phyloP scores from a whole-genome alignment of 1,140 invertebrate genomes.

The Drosophila parabipectinata region DNA sequence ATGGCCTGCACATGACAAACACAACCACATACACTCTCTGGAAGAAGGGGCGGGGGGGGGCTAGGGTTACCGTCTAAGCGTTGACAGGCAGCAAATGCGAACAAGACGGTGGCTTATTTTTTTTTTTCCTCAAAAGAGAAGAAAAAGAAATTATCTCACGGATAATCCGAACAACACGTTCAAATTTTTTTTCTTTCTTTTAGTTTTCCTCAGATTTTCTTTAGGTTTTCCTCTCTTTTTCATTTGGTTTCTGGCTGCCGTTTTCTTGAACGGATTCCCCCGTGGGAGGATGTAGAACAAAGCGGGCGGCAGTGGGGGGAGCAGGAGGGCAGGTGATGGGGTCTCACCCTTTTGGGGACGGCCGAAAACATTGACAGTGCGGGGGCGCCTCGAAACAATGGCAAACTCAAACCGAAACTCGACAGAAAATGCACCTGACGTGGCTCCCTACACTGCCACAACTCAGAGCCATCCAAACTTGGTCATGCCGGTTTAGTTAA shows the following conservation, averaged over 20 bases:
- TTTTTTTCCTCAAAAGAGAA: constrained; percentile 23
- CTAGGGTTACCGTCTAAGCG: constrained; percentile 45
- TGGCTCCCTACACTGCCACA: constrained; percentile 10
- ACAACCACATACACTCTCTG: constrained; percentile 31
- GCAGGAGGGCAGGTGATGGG: constrained; percentile 41
- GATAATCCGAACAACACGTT: constrained; percentile 81
- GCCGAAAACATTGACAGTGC: constrained; percentile 48
- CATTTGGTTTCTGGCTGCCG: constrained; percentile 24
- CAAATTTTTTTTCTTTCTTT: constrained; percentile 39
- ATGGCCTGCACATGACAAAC: constrained; percentile 76
- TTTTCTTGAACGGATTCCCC: constrained; percentile 47
- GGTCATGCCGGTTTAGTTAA: no score
- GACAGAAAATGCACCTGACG: constrained; percentile 41
- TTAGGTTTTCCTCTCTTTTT: constrained; percentile 17
- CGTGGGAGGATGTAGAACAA: constrained; percentile 14
- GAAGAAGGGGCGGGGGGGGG: no score
- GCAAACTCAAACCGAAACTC: constrained; percentile 15
- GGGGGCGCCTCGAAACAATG: constrained; percentile 64
- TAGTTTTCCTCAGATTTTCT: neutral
- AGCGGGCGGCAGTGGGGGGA: neutral
- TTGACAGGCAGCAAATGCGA: constrained; percentile 81
- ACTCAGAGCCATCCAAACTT: neutral
- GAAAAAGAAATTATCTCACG: constrained; percentile 79
- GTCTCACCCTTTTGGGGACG: constrained; percentile 70
- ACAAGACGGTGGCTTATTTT: constrained; percentile 61